A percentile compares a stretch with the other conserved stretches of the same genome.
phyloP scores from a whole-genome alignment of 2,797 vertebrate genomes.

The Rhabdophis nuchalis region DNA sequence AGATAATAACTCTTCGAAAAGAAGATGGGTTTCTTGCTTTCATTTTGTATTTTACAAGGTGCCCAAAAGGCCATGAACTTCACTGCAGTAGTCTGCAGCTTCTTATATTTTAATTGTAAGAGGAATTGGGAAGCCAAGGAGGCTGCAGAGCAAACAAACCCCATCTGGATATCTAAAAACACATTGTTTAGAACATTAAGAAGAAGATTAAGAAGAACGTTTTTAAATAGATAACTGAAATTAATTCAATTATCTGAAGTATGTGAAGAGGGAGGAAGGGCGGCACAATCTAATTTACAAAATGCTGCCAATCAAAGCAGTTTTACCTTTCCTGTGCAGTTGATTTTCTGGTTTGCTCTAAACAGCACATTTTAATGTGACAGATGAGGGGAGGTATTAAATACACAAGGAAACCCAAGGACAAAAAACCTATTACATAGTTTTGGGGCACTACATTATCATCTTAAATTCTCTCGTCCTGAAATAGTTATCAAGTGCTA shows the following conservation, averaged over 20 bases:
- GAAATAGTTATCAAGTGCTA: not conserved
- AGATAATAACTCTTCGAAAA: not conserved
- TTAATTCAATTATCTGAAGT: not conserved
- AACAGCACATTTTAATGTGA: not conserved
- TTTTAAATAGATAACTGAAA: not conserved
- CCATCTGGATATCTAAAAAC: not conserved
- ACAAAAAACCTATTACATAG: not conserved
- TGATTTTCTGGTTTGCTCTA: not conserved
- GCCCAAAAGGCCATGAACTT: not conserved
- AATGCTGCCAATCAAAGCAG: not conserved
- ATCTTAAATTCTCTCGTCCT: not conserved
- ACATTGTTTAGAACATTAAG: not conserved
- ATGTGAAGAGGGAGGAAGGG: not conserved
- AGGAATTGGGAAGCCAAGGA: not conserved
- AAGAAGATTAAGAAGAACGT: not conserved
- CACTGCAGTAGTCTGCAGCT: not conserved
- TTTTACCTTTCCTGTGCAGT: not conserved
- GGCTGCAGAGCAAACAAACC: not conserved
- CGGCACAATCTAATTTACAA: not conserved
- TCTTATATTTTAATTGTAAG: not conserved
- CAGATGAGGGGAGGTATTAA: not conserved
- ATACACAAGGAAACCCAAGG: not conserved
- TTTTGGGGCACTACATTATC: not conserved
- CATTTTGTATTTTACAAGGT: not conserved
- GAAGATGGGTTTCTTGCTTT: not conserved